Conservation (phyloP, 2,797 vertebrate species). For the Eulemur rubriventer region DNA sequence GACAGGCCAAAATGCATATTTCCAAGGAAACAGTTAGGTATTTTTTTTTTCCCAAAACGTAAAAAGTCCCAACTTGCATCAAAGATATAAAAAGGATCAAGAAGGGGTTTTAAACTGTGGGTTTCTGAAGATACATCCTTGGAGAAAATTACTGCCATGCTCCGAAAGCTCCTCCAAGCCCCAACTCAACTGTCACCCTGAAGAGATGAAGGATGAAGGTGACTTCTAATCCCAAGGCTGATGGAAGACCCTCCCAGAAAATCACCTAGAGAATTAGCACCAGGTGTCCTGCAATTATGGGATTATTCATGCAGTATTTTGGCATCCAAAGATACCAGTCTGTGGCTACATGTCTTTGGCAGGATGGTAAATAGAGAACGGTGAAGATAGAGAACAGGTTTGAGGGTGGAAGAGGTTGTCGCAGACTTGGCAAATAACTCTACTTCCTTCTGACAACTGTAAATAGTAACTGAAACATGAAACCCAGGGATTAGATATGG, state of each 20-base stretch:
- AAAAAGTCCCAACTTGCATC: neutral
- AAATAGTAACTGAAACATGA: neutral
- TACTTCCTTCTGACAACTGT: neutral
- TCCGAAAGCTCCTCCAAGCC: neutral
- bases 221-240: neutral
- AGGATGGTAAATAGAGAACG: neutral
- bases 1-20: neutral
- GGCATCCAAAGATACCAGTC: neutral
- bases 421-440: neutral
- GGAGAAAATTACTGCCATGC: neutral
- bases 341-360: neutral
- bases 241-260: fast-evolving
- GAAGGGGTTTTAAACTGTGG: neutral
- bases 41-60: neutral
- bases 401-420: fast-evolving
- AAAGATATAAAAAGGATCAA: neutral
- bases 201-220: neutral
- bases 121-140: neutral
- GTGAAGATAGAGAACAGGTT: neutral
- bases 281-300: fast-evolving
- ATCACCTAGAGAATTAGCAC: neutral
- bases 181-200: neutral
- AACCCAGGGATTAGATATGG: neutral
- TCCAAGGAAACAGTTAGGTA: neutral
- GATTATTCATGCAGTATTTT: neutral